Percentiles rank a stretch among this genome's conserved stretches.
Conservation (phyloP, 2,797 vertebrate species). For the Dendrocincla fuliginosa region DNA sequence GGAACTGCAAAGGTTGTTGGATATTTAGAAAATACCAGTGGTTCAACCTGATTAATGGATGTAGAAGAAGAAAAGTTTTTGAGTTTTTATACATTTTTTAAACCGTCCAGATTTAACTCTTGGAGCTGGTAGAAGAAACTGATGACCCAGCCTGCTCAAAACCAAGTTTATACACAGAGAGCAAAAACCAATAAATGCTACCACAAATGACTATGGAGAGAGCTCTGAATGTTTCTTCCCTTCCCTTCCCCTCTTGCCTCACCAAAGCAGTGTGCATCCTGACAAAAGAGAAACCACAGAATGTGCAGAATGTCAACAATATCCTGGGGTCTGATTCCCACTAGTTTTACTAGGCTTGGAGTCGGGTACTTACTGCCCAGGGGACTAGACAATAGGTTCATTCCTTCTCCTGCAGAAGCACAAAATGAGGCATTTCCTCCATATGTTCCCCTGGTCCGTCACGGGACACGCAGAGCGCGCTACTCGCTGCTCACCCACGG, state of each 20-base stretch:
- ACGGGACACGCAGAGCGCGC: rapidly evolving
- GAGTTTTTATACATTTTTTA: background rate
- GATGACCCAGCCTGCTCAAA: background rate
- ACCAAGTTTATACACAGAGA: background rate
- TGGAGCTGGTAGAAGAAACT: background rate
- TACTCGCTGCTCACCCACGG: background rate
- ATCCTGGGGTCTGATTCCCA: slow-evolving; percentile 12
- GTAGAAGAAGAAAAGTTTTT: background rate
- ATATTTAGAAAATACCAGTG: background rate
- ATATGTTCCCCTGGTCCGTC: background rate
- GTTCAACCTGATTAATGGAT: background rate
- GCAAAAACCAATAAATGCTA: background rate
- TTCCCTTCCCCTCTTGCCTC: background rate
- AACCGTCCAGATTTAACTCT: background rate
- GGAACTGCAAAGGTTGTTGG: background rate
- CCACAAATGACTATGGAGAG: background rate
- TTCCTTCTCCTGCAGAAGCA: slow-evolving; percentile 10
- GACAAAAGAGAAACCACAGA: slow-evolving; percentile 60
- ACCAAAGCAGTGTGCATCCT: background rate
- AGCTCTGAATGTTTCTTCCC: slow-evolving; percentile 27
- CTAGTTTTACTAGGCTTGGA: background rate
- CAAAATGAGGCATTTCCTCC: slow-evolving; percentile 37
- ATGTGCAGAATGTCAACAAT: slow-evolving; percentile 50
- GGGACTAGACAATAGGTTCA: slow-evolving; percentile 24
- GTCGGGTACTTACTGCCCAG: background rate